A percentile compares a stretch with the other conserved stretches of the same genome.
phyloP scores from a whole-genome alignment of 2,797 vertebrate genomes.

The Kryptolebias ocellatus region DNA sequence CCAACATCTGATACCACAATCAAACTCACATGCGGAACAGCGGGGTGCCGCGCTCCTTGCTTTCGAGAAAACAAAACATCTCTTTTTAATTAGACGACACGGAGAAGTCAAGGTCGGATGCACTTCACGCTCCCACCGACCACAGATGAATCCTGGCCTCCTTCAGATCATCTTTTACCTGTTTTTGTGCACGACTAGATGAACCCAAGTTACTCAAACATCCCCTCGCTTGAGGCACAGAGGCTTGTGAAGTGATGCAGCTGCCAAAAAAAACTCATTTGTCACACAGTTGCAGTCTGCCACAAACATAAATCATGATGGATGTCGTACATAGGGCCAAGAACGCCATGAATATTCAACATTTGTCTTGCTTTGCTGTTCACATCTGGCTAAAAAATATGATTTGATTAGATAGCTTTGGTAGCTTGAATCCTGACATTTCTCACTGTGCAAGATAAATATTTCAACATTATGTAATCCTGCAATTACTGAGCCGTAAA shows the following conservation, averaged over 20 bases:
- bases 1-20: conserved; percentile 59
- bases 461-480: conserved; percentile 49
- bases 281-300: conserved; percentile 51
- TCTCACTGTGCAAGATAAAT: conserved; percentile 44
- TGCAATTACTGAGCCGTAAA: conserved; percentile 50
- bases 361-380: conserved; percentile 31
- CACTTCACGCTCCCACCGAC: conserved; percentile 24
- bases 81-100: conserved; percentile 41
- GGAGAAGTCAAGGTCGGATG: conserved; percentile 25
- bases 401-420: conserved; percentile 44
- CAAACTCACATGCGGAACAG: conserved; percentile 51
- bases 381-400: conserved; percentile 20
- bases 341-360: conserved; percentile 48
- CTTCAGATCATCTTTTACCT: conserved; percentile 23
- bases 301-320: conserved; percentile 47
- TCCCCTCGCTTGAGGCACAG: conserved; percentile 24
- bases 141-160: conserved; percentile 15
- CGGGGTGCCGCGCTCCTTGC: conserved; percentile 1
- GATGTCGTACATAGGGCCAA: conserved; percentile 45
- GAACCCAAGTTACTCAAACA: conserved; percentile 37
- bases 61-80: conserved; percentile 37
- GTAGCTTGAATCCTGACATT: conserved; percentile 44
- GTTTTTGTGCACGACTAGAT: conserved; percentile 20
- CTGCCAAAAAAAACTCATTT: conserved; percentile 55
- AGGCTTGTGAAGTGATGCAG: conserved; percentile 40